Percentiles rank a stretch among this genome's conserved stretches.
Evolutionary conservation across 2,113 vertebrate species (phyloP).

Genomic region (cat (Felis catus)): DNA sequence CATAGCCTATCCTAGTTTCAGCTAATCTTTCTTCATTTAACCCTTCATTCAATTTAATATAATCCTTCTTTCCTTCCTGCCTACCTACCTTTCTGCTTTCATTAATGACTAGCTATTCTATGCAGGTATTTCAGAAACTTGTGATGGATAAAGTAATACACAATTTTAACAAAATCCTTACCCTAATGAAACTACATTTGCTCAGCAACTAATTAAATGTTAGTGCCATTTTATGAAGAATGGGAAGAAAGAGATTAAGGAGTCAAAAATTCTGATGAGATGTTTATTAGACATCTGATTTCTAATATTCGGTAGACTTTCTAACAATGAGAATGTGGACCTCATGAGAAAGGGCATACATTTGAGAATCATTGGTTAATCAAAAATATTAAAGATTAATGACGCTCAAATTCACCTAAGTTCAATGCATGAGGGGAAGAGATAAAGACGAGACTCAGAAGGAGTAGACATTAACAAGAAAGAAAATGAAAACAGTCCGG

Average conservation of each 20-base stretch:
- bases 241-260: background rate
- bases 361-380: background rate
- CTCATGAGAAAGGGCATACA: background rate
- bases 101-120: background rate
- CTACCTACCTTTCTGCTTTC: background rate
- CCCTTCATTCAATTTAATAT: background rate
- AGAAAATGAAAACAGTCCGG: background rate
- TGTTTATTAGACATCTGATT: background rate
- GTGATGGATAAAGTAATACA: fast-evolving
- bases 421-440: background rate
- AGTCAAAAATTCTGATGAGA: background rate
- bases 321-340: background rate
- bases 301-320: background rate
- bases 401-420: background rate
- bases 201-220: too few species aligned
- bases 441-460: background rate
- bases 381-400: background rate
- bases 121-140: background rate
- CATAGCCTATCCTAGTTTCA: background rate
- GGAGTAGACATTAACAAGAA: background rate
- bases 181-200: background rate
- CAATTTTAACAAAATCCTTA: background rate
- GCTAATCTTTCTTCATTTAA: background rate
- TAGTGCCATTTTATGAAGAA: background rate
- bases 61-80: background rate